A percentile compares a stretch with the other conserved stretches of the same genome.
phyloP scores from a whole-genome alignment of 1,140 invertebrate genomes.

The Pogonognathellus flavescens region DNA sequence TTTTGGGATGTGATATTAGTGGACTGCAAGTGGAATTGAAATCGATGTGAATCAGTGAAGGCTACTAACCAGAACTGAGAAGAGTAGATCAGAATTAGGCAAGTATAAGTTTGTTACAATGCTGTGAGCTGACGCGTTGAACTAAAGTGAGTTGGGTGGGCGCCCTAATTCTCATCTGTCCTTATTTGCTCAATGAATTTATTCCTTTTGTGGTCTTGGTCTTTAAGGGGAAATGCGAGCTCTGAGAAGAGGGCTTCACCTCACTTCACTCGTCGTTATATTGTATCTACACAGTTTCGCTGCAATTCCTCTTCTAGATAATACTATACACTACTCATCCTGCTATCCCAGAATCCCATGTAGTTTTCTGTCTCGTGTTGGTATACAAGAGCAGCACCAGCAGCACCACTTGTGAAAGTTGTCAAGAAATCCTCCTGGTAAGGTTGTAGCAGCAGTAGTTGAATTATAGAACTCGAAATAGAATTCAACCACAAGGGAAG shows the following conservation, averaged over 20 bases:
- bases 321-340: not conserved
- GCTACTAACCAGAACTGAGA: not conserved
- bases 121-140: not conserved
- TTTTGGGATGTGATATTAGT: not conserved
- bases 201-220: slow-evolving; percentile 42
- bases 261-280: slow-evolving; percentile 12
- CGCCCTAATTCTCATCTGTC: slow-evolving; percentile 39
- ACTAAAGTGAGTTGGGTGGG: slow-evolving; percentile 14
- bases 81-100: slow-evolving; percentile 19
- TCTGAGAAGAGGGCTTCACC: slow-evolving; percentile 39
- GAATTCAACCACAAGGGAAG: not conserved
- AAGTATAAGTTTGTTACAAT: not conserved
- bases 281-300: not conserved
- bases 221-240: slow-evolving; percentile 30
- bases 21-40: not conserved
- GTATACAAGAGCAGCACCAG: not conserved
- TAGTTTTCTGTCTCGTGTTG: no score
- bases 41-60: slow-evolving; percentile 5
- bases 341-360: no score
- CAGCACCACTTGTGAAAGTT: slow-evolving; percentile 32
- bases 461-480: no score
- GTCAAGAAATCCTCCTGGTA: not conserved
- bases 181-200: slow-evolving; percentile 49
- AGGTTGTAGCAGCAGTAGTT: not conserved
- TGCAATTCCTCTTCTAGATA: slow-evolving; percentile 11